Base-by-base conservation (phyloP, 1,140 invertebrate species). In the Hycleus phaleratus region DNA sequence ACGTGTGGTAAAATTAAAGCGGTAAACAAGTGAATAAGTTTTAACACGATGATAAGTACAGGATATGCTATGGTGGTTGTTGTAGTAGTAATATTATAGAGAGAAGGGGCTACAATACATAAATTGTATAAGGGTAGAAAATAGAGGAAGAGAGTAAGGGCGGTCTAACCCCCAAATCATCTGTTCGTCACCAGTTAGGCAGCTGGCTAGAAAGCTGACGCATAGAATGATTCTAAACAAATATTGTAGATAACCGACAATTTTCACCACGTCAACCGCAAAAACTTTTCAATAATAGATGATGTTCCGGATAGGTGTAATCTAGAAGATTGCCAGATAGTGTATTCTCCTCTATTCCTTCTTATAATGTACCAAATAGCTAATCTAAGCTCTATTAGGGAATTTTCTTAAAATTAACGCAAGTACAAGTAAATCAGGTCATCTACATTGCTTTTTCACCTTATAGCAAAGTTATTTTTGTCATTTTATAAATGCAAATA, bases 161-260 rank as follows among this genome's bases (percentile, higher is more conserved):
- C 49, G 52, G 52, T 46, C 48, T 52, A 60, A 32, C 32, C 63
- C 62, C 60, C 50, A 64, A 64, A 61, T 64, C 63, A 64, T 64
- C 60, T 64, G 63, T 50, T 64, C 63, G 63, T 64, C 63, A 62
- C 60, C 63, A 60, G 60, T 54, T 46, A 56, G 60, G 56, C 63
- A 64, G 63, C 63, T 64, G 63, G 52, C 62, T 54, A 24, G 32
- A 32, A 32, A 32, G 32, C 59, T 62, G 63, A 62, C 60, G 60
- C 63, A 59, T 59, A 38, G 47, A 46, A 52, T 39, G 50, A 46
- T 50, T 38, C 49, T 32, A 46, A 47, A 62, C 49, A 46, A 18
- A 46, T 32, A 25, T 26, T 48, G 7, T 32, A 32, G 32, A 32
- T 32, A 32, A 32, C 46, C 46, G 26, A 32, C 46, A 32, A 25